phyloP scores from a whole-genome alignment of 2,113 vertebrate genomes.

The Platysternon megacephalum region DNA sequence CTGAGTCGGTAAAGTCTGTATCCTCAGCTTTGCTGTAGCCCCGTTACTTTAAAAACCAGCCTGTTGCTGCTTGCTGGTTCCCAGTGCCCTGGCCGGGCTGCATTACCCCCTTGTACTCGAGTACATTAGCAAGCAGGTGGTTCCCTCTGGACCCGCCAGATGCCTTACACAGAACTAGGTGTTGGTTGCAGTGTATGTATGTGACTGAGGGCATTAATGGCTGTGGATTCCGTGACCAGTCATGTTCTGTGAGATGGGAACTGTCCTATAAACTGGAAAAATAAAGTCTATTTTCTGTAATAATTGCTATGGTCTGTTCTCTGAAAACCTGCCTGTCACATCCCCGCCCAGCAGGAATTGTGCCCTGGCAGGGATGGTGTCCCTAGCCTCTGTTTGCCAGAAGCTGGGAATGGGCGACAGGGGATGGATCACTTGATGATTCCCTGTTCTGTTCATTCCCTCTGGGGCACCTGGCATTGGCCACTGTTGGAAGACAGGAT shows the following conservation, averaged over 20 bases:
- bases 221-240: slow-evolving; percentile 42
- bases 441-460: too few species aligned
- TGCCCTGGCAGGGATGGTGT: too few species aligned
- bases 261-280: slow-evolving; percentile 81
- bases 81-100: not conserved
- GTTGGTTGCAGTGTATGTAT: not conserved
- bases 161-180: not conserved
- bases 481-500: too few species aligned
- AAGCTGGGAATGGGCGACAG: too few species aligned
- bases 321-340: not conserved
- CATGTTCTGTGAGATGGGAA: slow-evolving; percentile 75
- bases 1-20: not conserved
- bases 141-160: not conserved
- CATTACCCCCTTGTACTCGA: not conserved
- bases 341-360: too few species aligned
- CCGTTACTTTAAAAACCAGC: not conserved
- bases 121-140: not conserved
- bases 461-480: too few species aligned
- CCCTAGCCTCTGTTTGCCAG: too few species aligned
- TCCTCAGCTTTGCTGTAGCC: not conserved
- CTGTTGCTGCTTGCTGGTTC: not conserved
- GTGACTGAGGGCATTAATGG: slow-evolving; percentile 53
- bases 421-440: too few species aligned
- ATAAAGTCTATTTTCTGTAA: slow-evolving; percentile 85
- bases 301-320: slow-evolving; percentile 62